Base-by-base conservation (phyloP, 2,888 invertebrate genomes). In the Sericinus montela region DNA sequence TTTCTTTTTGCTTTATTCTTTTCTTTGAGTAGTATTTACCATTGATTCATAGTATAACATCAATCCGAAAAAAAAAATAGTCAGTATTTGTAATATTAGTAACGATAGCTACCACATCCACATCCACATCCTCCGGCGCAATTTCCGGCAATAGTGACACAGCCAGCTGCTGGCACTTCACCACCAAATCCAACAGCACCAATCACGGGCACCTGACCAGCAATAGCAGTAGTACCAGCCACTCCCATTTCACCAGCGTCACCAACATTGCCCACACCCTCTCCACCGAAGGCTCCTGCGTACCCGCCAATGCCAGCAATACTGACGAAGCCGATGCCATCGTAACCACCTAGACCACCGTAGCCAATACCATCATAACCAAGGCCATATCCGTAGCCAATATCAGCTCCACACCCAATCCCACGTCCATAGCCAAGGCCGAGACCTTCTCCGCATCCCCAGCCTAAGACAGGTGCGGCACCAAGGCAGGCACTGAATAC, bases 161-260 rank as follows among this genome's bases (percentile, higher is more conserved):
- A 47, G 30, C 79, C 80, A 44, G 59, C 61, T 48, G 76, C 72
- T 28, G 65, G 65, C n/a, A 76, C 63, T 23, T 53, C 52, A 14
- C 77, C 78, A 13, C 74, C 63, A 55, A 74, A 68, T 25, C 50
- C 56, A 13, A 76, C 74, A 35, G 66, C 62, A n/a, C 74, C 74
- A 45, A 68, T 49, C 48, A 74, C 65, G 19, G 75, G 71, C 35
- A 77, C 62, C 39, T 63, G 63, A 16, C 77, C 77, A 11, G 58
- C 59, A 35, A 75, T 54, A 15, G 53, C 55, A 9, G 75, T 61
- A n/a, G 52, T 54, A 40, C 60, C 60, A 4, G 32, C 46, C 11
- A 54, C 55, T 23, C 39, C 46, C 38, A 57, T 32, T 6, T 57
- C 55, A 4, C 55, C 59, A 37, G 47, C 47, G 4, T 55, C 51